Percentiles rank a stretch among this genome's conserved stretches.
Conservation (phyloP, 1,140 invertebrate genomes). For the Nilaparvata lugens region DNA sequence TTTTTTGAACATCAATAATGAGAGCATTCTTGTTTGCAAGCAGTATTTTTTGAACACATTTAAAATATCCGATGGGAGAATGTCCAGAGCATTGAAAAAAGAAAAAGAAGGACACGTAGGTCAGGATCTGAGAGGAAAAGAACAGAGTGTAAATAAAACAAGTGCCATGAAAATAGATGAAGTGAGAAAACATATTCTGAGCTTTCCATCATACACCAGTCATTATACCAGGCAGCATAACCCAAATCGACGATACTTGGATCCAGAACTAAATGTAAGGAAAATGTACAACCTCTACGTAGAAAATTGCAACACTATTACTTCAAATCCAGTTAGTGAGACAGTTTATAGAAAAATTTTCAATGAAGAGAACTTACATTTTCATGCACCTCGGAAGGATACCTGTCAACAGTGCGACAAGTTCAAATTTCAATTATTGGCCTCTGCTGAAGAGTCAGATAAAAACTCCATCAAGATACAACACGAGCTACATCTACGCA, state of each 20-base stretch:
- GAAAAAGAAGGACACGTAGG: slow-evolving; percentile 6
- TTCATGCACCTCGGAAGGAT: slow-evolving; percentile 14
- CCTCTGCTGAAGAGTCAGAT: not conserved
- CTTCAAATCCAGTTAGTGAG: slow-evolving; percentile 1
- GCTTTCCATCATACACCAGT: slow-evolving; percentile 15
- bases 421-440: slow-evolving; percentile 3
- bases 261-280: slow-evolving; percentile 5
- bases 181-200: slow-evolving; percentile 11
- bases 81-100: slow-evolving; percentile 11
- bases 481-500: slow-evolving; percentile 3
- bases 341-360: slow-evolving; percentile 17
- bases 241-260: slow-evolving; percentile 11
- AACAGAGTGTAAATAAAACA: too few species aligned
- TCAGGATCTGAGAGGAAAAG: too few species aligned
- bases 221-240: slow-evolving; percentile 16
- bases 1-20: not conserved
- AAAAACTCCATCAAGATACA: not conserved
- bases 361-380: slow-evolving; percentile 16
- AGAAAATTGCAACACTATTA: not conserved
- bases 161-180: slow-evolving; percentile 5
- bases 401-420: slow-evolving; percentile 17
- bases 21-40: slow-evolving; percentile 13
- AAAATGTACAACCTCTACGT: slow-evolving; percentile 12
- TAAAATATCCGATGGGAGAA: slow-evolving; percentile 7
- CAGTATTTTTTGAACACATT: slow-evolving; percentile 15